Base-by-base conservation (phyloP, 2,888 invertebrate species). In the Trachelus iudaicus region DNA sequence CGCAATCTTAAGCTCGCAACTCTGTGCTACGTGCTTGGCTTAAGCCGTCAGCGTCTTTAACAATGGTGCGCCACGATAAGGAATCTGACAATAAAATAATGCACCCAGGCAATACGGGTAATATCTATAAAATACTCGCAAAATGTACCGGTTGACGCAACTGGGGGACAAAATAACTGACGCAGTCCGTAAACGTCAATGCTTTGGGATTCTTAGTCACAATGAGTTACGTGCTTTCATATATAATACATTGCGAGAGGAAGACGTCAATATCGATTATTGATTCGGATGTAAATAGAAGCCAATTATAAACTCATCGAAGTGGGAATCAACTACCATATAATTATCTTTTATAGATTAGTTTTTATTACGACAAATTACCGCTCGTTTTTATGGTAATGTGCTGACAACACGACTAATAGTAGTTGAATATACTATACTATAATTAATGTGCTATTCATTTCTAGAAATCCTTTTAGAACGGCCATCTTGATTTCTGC, bases 241-340 rank as follows among this genome's bases (percentile, higher is more conserved):
- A 74, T 35, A 35, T 23, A 74, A 33, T 34, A n/a, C 35, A 11
- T 30, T n/a, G 35, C 6, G 35, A n/a, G 30, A 79, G 77, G 76
- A 23, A 34, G 35, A 34, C 40, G 69, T 71, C 75, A 69, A 75
- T 75, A 84, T 85, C 81, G 85, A 87, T 87, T 86, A 87, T 85
- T 81, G 85, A 87, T 85, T 85, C 69, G 81, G 75, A 78, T 83
- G 84, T 81, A 86, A 87, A 87, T 87, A 85, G 83, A 78, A 68
- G 75, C 73, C 77, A 82, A 83, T 85, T 82, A 84, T 85, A 83
- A 82, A 85, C 85, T 85, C 80, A 84, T 83, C 78, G 75, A 40
- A n/a, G 40, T 71, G 12, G 71, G 3, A 11, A 71, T 30, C 30
- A 30, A 71, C 71, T 71, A 9, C 30, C 30, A 71, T 30, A 13